Conservation (phyloP, 2,113 vertebrate species). For the Ageneiosus marmoratus region DNA sequence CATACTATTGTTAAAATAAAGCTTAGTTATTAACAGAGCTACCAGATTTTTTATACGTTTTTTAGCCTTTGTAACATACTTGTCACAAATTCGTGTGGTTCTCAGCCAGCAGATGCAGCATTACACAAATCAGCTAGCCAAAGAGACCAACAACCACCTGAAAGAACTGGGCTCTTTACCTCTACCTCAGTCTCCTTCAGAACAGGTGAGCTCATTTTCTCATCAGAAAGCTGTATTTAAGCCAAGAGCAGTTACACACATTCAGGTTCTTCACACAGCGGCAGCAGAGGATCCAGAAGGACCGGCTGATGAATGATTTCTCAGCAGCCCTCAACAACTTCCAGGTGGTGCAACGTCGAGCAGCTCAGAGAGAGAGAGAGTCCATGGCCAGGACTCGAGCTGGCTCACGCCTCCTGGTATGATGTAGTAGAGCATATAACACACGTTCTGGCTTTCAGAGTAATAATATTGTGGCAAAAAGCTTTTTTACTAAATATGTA, state of each 20-base stretch:
- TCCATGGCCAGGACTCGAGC: conserved; percentile 80
- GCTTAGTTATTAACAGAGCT: neutral
- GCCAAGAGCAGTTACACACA: neutral
- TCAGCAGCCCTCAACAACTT: conserved; percentile 85
- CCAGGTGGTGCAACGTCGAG: conserved; percentile 81
- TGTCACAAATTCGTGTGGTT: conserved; percentile 5
- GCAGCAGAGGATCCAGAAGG: conserved; percentile 86
- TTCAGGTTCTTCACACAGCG: conserved; percentile 65
- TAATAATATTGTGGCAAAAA: neutral
- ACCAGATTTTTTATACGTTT: neutral
- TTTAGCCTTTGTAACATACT: neutral
- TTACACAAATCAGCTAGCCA: conserved; percentile 85
- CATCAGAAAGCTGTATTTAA: neutral
- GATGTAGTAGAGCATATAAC: neutral
- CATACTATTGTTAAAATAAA: neutral
- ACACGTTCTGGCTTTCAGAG: neutral
- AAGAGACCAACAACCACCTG: conserved; percentile 86
- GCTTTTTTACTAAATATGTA: neutral
- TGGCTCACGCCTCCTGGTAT: conserved; percentile 78
- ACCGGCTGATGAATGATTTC: conserved; percentile 89
- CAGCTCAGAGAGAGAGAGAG: conserved; percentile 85
- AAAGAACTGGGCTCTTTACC: conserved; percentile 83
- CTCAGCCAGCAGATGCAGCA: conserved; percentile 85
- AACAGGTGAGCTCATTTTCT: conserved; percentile 75
- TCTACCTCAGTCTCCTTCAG: conserved; percentile 77